Percentiles rank a stretch among this genome's conserved stretches.
These are phyloP conservation scores for Parazoanthus atlanticus DNA, from an alignment of 92 coral and sea anemone species.

Conservation along the genomic window DNA sequence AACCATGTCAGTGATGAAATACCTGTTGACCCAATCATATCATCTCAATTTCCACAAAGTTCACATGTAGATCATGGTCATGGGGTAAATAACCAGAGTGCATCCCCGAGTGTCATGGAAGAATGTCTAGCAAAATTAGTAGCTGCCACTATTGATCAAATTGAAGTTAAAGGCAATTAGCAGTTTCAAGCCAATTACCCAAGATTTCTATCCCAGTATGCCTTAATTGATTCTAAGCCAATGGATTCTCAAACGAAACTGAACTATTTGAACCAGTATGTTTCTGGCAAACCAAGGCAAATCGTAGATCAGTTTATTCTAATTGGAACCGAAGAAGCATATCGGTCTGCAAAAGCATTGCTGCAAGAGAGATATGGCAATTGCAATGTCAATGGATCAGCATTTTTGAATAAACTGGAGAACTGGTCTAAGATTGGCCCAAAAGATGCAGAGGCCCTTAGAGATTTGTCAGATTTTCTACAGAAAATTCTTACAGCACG, in stretches of 20 bases:
- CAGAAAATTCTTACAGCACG: conserved; percentile 51
- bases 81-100: conserved; percentile 2
- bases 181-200: conserved; percentile 15
- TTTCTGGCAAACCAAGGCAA: conserved; percentile 42
- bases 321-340: conserved; percentile 43
- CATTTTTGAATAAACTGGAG: conserved; percentile 33
- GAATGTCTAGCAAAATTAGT: conserved; percentile 31
- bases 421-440: conserved; percentile 44
- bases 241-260: conserved; percentile 43
- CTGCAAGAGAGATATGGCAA: conserved; percentile 42
- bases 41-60: conserved; percentile 16
- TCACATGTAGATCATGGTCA: conserved; percentile 13
- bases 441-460: conserved; percentile 46
- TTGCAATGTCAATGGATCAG: conserved; percentile 34
- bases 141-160: conserved; percentile 43
- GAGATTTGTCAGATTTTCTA: conserved; percentile 51
- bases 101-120: background rate
- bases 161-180: conserved; percentile 17
- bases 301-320: conserved; percentile 24
- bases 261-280: conserved; percentile 44
- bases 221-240: conserved; percentile 41
- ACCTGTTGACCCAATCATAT: conserved; percentile 15
- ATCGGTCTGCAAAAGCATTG: conserved; percentile 42
- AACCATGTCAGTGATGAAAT: conserved; percentile 13
- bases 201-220: conserved; percentile 48